Evolutionary conservation across 2,113 vertebrate genomes (phyloP), one percentile per base, ranked within the genome.

Genomic region (Mystacornis crossleyi): DNA sequence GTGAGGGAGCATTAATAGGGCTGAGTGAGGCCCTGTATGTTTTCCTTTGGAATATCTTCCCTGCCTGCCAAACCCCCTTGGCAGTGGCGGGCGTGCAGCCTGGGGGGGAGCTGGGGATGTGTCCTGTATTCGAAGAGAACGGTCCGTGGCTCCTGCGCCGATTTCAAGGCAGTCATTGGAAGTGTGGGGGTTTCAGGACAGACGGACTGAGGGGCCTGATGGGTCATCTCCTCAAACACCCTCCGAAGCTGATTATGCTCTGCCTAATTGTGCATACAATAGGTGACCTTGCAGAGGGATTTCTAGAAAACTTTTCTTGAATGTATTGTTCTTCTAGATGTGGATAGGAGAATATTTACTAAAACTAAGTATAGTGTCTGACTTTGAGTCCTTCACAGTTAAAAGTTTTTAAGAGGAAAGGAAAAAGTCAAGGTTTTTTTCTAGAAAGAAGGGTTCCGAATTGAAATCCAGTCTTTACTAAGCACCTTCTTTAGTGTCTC

Each of bases 11-110:
- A 54, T 94, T 94, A 90, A 57, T 82, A 77, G 24, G 89, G 58
- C 77, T 84, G 81, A 91, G 72, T 81, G 77, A 83, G 92, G 87
- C 90, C 81, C 81, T 91, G 1, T 55, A 18, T 96, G 70, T 95
- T 97, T 96, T 95, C 78, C 61, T 94, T 85, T 79, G 90, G 71
- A 81, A 81, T 94, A 79, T 45, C 78, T 86, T 54, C 54, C 18
- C 51, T 61, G 40, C 92, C 79, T 93, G 92, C 94, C 94, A 95
- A 87, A 54, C 92, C 7, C 0, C 81, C 66, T 85, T 91, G 92
- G 84, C 90, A 85, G 43, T 33, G 60, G 74, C 9, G 24, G 50
- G 60, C 81, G 38, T 9, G 26, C 67, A 78, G 73, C 33, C 48
- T 93, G 24, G 36, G 55, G 60, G 57, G 90, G 40, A 91, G 75